A percentile compares a stretch with the other conserved stretches of the same genome.
Evolutionary conservation across 1,140 invertebrate genomes (phyloP).

Genomic region (Heliconius melpomene): DNA sequence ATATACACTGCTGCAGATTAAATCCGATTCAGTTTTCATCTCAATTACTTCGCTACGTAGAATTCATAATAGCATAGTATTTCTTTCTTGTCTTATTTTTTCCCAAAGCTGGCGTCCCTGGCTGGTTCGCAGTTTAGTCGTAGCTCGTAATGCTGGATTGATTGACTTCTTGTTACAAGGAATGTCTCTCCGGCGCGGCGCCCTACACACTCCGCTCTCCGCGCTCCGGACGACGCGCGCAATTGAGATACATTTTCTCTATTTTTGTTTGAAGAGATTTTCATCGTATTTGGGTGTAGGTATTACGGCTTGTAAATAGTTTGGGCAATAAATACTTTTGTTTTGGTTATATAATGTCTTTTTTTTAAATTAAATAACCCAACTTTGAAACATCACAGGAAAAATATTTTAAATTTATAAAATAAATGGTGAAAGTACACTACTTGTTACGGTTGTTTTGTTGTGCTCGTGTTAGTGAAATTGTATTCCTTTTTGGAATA

Average conservation of each 20-base stretch:
- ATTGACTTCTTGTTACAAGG: constrained; percentile 24
- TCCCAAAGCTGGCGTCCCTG: not conserved
- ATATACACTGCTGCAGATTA: too few relatives aligned
- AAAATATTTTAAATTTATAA: too few relatives aligned
- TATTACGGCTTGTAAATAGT: not conserved
- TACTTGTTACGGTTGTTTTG: too few relatives aligned
- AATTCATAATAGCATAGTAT: not conserved
- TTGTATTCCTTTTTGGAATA: too few relatives aligned
- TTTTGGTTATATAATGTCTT: too few relatives aligned
- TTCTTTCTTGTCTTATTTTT: not conserved
- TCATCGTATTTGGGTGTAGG: not conserved
- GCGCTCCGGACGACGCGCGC: not conserved
- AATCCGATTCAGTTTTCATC: too few relatives aligned
- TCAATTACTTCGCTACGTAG: not conserved
- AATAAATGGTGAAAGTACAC: too few relatives aligned
- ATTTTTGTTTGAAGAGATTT: not conserved
- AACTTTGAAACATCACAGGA: too few relatives aligned
- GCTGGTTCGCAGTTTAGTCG: constrained; percentile 16
- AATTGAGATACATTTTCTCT: not conserved
- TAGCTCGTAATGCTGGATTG: constrained; percentile 32
- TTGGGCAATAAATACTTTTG: not conserved
- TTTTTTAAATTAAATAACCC: too few relatives aligned
- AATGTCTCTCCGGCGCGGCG: not conserved
- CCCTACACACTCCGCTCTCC: not conserved
- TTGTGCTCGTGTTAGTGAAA: too few relatives aligned